Percentiles rank a stretch among this genome's conserved stretches.
These are phyloP conservation scores for Diplodus sargus DNA, from an alignment of 2,797 vertebrate genomes.

Conservation along the genomic window DNA sequence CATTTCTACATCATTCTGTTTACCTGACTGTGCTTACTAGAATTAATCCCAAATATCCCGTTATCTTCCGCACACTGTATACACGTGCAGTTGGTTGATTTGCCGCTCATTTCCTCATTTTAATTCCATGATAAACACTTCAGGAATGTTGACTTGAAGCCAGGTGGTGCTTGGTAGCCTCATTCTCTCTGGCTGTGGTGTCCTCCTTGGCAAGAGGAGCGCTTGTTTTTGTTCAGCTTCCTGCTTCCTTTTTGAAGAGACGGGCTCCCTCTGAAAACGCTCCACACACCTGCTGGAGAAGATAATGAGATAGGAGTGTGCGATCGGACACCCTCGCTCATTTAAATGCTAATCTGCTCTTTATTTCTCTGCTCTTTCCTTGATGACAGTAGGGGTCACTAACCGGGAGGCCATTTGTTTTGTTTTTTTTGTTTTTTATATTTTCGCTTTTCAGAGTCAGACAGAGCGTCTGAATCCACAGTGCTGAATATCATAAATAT, in stretches of 20 bases:
- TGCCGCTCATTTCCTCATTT: background rate
- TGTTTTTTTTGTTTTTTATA: background rate
- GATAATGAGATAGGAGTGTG: conserved; percentile 27
- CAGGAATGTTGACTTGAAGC: conserved; percentile 12
- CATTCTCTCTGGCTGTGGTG: conserved; percentile 5
- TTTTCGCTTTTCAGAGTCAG: background rate
- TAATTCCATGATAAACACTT: background rate
- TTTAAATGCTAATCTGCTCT: conserved; percentile 46
- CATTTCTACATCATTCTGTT: background rate
- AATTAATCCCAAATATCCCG: background rate
- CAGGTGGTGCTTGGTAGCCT: conserved; percentile 16
- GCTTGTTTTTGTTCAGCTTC: conserved; percentile 48
- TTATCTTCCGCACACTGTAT: background rate
- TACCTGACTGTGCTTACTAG: background rate
- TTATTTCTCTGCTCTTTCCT: background rate
- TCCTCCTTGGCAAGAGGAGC: conserved; percentile 26
- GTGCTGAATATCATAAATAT: too few relatives aligned
- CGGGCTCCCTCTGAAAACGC: conserved; percentile 29
- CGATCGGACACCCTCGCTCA: conserved; percentile 9
- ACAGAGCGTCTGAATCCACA: background rate
- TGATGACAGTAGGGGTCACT: background rate
- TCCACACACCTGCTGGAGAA: conserved; percentile 41
- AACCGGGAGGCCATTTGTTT: background rate
- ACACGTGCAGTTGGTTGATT: background rate
- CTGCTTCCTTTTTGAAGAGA: conserved; percentile 32